phyloP scores from a whole-genome alignment of 2,888 invertebrate species.

The Carpatolechia fugitivella region DNA sequence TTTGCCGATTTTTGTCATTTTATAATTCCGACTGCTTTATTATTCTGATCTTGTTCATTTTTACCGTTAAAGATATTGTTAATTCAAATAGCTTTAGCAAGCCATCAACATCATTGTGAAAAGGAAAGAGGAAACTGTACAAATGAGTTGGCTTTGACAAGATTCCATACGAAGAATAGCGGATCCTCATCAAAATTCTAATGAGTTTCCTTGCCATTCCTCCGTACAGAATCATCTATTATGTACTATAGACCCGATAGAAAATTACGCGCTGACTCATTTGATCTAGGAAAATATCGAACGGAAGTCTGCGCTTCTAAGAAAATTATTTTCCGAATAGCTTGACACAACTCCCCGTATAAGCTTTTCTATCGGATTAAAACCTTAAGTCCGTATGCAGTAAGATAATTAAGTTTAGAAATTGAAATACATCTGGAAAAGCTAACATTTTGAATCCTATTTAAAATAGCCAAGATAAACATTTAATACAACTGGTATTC shows the following conservation, averaged over 20 bases:
- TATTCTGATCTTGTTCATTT: no score
- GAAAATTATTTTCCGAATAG: not conserved
- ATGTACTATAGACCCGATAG: not conserved
- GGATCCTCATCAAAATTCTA: not conserved
- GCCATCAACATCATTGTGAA: not conserved
- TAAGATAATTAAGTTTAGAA: no score
- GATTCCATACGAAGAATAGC: not conserved
- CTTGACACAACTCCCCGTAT: not conserved
- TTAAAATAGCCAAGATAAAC: no score
- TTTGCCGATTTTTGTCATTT: no score
- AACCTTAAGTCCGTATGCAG: no score
- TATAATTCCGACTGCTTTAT: no score
- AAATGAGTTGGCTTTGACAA: not conserved
- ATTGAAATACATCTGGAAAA: no score
- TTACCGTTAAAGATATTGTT: no score
- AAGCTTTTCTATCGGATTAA: no score
- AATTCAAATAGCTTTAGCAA: no score
- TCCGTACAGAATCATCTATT: not conserved
- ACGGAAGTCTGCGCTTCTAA: not conserved
- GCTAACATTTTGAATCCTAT: no score
- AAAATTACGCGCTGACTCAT: not conserved
- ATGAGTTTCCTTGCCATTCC: not conserved
- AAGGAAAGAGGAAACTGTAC: not conserved
- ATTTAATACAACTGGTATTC: no score
- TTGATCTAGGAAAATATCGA: conserved; percentile 1